Percentiles rank a stretch among this genome's conserved stretches.
Conservation (phyloP, 2,797 vertebrate genomes). For the Poeciliopsis paucimaculata region DNA sequence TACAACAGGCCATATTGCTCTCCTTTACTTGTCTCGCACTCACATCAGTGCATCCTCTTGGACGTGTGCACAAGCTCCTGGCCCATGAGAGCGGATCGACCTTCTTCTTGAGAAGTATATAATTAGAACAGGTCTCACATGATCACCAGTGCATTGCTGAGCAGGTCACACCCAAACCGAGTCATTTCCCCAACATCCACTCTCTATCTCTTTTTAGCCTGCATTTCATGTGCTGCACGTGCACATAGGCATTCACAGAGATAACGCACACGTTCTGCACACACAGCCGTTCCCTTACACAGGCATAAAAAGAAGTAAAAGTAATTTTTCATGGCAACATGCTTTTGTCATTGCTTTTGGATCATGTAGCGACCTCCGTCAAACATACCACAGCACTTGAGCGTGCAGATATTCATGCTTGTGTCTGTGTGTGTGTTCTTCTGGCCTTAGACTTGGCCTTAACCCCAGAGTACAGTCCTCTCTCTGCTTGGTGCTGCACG, state of each 20-base stretch:
- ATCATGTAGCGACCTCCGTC: slow-evolving; percentile 35
- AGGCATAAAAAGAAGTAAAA: slow-evolving; percentile 16
- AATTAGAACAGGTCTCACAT: slow-evolving; percentile 86
- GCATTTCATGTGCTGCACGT: slow-evolving; percentile 35
- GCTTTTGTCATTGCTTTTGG: slow-evolving; percentile 23
- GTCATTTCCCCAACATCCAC: slow-evolving; percentile 68
- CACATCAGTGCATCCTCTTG: slow-evolving; percentile 37
- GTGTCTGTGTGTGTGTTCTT: slow-evolving; percentile 16
- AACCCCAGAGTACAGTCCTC: slow-evolving; percentile 35
- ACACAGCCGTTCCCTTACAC: background rate
- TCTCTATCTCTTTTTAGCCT: slow-evolving; percentile 58
- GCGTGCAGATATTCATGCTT: slow-evolving; percentile 7
- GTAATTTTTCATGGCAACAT: slow-evolving; percentile 36
- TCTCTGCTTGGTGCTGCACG: slow-evolving; percentile 52
- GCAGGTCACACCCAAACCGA: slow-evolving; percentile 78
- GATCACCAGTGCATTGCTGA: slow-evolving; percentile 80
- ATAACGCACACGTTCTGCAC: slow-evolving; percentile 5
- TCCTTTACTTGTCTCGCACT: slow-evolving; percentile 19
- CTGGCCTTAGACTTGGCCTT: slow-evolving; percentile 52
- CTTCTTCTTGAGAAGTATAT: slow-evolving; percentile 81
- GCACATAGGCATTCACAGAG: slow-evolving; percentile 18
- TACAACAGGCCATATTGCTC: slow-evolving; percentile 33
- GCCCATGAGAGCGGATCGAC: slow-evolving; percentile 74
- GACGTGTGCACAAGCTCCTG: slow-evolving; percentile 59
- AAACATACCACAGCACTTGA: slow-evolving; percentile 31